Evolutionary conservation across 2,113 vertebrate genomes (phyloP).

Genomic region (Actenoides hombroni): DNA sequence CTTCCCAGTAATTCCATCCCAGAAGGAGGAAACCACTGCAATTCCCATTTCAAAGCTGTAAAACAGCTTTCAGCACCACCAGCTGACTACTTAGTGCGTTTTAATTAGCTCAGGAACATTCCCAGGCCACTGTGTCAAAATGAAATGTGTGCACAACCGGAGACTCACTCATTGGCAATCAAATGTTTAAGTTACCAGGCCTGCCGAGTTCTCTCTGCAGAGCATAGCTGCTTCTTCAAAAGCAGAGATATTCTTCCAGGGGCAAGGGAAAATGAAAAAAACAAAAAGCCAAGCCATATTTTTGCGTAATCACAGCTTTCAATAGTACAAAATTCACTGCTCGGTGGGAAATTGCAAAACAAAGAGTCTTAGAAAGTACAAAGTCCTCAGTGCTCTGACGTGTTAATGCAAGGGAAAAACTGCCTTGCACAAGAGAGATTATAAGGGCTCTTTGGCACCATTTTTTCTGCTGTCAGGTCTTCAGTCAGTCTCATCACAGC

Average conservation of each 20-base stretch:
- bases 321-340: background rate
- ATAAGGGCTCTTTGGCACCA: background rate
- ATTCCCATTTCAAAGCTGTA: background rate
- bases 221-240: background rate
- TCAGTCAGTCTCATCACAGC: background rate
- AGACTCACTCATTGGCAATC: background rate
- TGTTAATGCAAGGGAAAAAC: background rate
- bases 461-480: background rate
- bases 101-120: background rate
- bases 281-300: background rate
- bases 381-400: background rate
- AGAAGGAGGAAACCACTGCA: background rate
- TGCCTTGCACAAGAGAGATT: background rate
- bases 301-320: constrained; percentile 47
- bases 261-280: too few species aligned
- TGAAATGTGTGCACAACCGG: background rate
- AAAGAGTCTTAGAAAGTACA: background rate
- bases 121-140: background rate
- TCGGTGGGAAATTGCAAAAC: constrained; percentile 8
- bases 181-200: background rate
- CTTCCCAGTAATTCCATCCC: background rate
- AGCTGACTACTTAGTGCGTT: background rate
- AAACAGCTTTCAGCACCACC: background rate
- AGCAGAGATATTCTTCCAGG: background rate
- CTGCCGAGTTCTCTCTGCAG: background rate